Evolutionary conservation across 2,113 vertebrate species (phyloP), one percentile per base, ranked within the genome.

Genomic region (Paradisaea rubra): DNA sequence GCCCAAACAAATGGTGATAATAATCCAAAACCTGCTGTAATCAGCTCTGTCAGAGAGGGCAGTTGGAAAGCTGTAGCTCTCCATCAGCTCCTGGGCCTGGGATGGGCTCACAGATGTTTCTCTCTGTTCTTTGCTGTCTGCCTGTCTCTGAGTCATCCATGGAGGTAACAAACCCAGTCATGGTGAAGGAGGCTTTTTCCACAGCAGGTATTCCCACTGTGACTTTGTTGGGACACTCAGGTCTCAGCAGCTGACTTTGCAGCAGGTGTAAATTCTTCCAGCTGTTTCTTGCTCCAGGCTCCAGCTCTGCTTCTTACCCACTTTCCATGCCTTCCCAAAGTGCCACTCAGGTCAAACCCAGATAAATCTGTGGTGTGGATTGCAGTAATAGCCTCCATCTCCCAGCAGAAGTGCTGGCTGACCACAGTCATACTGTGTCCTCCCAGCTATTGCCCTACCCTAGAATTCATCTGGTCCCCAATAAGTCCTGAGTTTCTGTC

Each of bases 261-360:
- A 60, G 25, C 2, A 45, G 24, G 13, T 56, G 17, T 70, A 42
- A 66, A 44, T 71, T 61, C 61, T 35, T 9, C 3, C 0, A 0
- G 60, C 23, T 65, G 7, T 41, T 52, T 57, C 53, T 70, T 82
- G 16, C 65, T 66, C n/a, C 42, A 49, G 52, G 24, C 61, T 56
- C 25, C 20, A 19, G 0, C 24, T 82, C 52, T 61, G 44, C 54
- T 73, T 15, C 33, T 45, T 42, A 4, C 28, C 39, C 3, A 2
- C 13, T 31, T 49, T 17, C 50, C 0, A 0, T 60, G 31, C 15
- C 1, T 54, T 52, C 44, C 68, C n/a, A 25, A 37, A 27, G 44
- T 83, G 28, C 57, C 37, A 22, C 17, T 73, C 23, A 6, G n/a
- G 28, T 64, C 52, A 33, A 81, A 60, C 15, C 6, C 14, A n/a